phyloP scores from a whole-genome alignment of 2,888 invertebrate genomes.

The Geotrupes spiniger region DNA sequence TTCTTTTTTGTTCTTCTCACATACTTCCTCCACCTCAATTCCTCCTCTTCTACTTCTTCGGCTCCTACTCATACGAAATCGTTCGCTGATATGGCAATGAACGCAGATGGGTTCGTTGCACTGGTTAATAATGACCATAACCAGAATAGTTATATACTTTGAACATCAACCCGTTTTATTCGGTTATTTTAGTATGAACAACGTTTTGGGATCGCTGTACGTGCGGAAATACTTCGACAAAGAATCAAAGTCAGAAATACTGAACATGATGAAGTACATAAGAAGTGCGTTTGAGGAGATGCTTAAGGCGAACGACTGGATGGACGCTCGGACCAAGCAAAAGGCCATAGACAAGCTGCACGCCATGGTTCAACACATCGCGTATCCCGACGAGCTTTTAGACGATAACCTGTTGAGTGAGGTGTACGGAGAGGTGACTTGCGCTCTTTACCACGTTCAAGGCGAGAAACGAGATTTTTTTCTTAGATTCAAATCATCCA shows the following conservation, averaged over 20 bases:
- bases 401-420: slow-evolving; percentile 29
- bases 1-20: no score
- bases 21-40: no score
- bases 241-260: slow-evolving; percentile 23
- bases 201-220: slow-evolving; percentile 71
- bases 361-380: slow-evolving; percentile 29
- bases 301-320: slow-evolving; percentile 30
- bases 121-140: no score
- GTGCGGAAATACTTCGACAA: slow-evolving; percentile 57
- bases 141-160: no score
- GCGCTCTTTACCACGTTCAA: neutral
- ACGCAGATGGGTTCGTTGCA: no score
- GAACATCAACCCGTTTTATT: no score
- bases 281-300: slow-evolving; percentile 28
- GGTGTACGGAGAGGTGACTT: neutral
- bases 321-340: slow-evolving; percentile 31
- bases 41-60: no score
- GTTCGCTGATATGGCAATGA: slow-evolving; percentile 88
- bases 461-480: neutral
- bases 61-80: slow-evolving; percentile 90
- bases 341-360: slow-evolving; percentile 29
- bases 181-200: slow-evolving; percentile 54
- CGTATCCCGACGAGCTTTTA: slow-evolving; percentile 35
- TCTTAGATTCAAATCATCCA: neutral
- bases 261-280: slow-evolving; percentile 30